phyloP scores from a whole-genome alignment of 2,888 invertebrate species.

The Portevinia maculata region DNA sequence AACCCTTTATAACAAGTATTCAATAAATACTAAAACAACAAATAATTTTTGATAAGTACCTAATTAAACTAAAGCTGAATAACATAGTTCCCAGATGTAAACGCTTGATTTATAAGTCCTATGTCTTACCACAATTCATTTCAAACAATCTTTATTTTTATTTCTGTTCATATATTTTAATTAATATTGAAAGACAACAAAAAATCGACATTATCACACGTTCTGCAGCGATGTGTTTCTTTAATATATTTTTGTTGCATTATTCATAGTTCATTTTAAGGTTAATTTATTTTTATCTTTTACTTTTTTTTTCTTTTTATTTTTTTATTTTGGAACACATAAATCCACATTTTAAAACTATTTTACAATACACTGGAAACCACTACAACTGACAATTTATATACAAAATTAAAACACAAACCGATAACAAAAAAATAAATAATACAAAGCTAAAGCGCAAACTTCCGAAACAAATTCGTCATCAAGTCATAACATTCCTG shows the following conservation, averaged over 20 bases:
- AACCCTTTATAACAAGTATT: background rate
- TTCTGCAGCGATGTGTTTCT: slow-evolving; percentile 40
- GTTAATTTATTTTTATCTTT: slow-evolving; percentile 16
- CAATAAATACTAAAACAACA: background rate
- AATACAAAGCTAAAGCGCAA: slow-evolving; percentile 71
- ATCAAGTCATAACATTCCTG: slow-evolving; percentile 37
- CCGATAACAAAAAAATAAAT: slow-evolving; percentile 60
- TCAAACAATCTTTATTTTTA: background rate
- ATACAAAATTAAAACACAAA: slow-evolving; percentile 57
- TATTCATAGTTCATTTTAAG: slow-evolving; percentile 41
- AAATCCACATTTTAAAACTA: slow-evolving; percentile 75
- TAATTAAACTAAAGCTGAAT: background rate
- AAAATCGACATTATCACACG: slow-evolving; percentile 32
- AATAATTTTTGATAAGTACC: slow-evolving; percentile 8
- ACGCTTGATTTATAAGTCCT: slow-evolving; percentile 9
- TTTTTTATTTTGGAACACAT: slow-evolving; percentile 82
- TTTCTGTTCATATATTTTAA: background rate
- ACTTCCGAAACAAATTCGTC: slow-evolving; percentile 76
- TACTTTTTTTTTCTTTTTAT: slow-evolving; percentile 68
- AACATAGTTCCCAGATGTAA: slow-evolving; percentile 5
- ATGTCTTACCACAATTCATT: background rate
- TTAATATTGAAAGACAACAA: background rate
- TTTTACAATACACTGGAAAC: slow-evolving; percentile 65
- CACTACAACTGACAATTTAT: slow-evolving; percentile 67
- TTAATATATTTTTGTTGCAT: slow-evolving; percentile 46